Percentiles rank a stretch among this genome's conserved stretches.
These are phyloP conservation scores for Psittacula derbiana DNA, from an alignment of 2,797 vertebrate genomes.

Conservation along the genomic window DNA sequence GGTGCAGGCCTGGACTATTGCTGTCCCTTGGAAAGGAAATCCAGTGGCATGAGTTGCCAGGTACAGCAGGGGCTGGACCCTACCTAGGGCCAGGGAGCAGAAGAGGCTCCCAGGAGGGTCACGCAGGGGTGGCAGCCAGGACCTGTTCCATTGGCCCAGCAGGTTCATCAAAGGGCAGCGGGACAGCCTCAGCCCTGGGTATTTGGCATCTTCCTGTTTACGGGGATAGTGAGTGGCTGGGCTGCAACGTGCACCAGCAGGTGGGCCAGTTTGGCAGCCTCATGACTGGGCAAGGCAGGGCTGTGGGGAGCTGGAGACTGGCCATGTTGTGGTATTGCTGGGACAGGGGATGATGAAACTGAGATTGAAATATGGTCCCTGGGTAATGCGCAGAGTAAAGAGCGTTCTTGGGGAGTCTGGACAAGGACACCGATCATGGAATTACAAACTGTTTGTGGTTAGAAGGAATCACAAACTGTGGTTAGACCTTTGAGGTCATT, in stretches of 20 bases:
- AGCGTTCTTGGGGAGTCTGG: not conserved
- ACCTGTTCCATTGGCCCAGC: rapidly evolving
- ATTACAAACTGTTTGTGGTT: not conserved
- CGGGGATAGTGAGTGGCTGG: rapidly evolving
- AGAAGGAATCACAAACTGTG: not conserved
- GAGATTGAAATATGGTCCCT: not conserved
- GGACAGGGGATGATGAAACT: not conserved
- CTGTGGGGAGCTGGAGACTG: not conserved
- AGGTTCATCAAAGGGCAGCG: not conserved
- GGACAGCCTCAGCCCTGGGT: not conserved
- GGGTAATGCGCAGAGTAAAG: no score
- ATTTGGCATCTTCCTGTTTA: not conserved
- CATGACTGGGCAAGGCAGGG: not conserved
- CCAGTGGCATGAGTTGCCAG: rapidly evolving
- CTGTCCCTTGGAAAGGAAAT: not conserved
- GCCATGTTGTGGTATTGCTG: not conserved
- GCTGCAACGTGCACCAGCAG: rapidly evolving
- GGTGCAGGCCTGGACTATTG: rapidly evolving
- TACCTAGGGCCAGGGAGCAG: not conserved
- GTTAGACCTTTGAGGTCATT: not conserved
- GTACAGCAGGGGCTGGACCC: rapidly evolving
- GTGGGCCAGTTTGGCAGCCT: rapidly evolving
- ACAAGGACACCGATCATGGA: not conserved
- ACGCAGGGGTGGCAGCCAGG: rapidly evolving
- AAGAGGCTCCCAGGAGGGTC: rapidly evolving